Evolutionary conservation across 92 coral and sea anemone species (phyloP), one percentile per base, ranked within the genome.

Genomic region (Paramuricea clavata): DNA sequence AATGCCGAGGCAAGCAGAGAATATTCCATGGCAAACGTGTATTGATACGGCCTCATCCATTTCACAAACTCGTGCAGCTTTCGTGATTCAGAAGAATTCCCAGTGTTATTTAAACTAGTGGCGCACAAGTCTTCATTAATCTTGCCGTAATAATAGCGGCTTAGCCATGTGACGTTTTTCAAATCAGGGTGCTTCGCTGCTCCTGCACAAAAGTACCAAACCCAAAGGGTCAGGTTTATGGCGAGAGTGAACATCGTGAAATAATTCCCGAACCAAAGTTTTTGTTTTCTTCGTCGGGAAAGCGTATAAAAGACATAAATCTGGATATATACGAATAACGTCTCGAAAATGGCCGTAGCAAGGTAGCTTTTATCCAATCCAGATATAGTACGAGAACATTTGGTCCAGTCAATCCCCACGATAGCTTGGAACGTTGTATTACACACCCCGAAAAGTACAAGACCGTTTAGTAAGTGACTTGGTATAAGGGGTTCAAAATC

Each of bases 21-120:
- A 54, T 83, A 83, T 27, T 83, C 87, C 87, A 83, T 83, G 1
- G 87, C 81, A 25, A 83, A 71, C 2, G 87, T 83, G 81, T 43
- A 83, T 56, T 69, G 50, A 26, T 26, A 83, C 12, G 67, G 78
- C 36, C 27, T 42, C 49, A 72, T 23, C 15, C 7, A 7, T 11
- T 12, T 19, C 13, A 41, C 43, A 21, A 52, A 72, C 6, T 60
- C 21, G 32, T 83, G 87, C 33, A 83, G 41, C 33, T n/a, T 26
- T 27, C 81, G 39, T 31, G 87, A 83, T 4, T 27, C n/a, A n/a
- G n/a, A n/a, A n/a, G n/a, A 4, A 0, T 9, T 12, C 36, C 87
- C 69, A n/a, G 77, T 68, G 69, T 49, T 60, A 33, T 26, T 79
- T 25, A 12, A 8, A 22, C 33, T 11, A 35, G n/a, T n/a, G n/a